These are phyloP conservation scores for Lepidurus couesii DNA, from an alignment of 1,140 invertebrate genomes.

Conservation along the genomic window DNA sequence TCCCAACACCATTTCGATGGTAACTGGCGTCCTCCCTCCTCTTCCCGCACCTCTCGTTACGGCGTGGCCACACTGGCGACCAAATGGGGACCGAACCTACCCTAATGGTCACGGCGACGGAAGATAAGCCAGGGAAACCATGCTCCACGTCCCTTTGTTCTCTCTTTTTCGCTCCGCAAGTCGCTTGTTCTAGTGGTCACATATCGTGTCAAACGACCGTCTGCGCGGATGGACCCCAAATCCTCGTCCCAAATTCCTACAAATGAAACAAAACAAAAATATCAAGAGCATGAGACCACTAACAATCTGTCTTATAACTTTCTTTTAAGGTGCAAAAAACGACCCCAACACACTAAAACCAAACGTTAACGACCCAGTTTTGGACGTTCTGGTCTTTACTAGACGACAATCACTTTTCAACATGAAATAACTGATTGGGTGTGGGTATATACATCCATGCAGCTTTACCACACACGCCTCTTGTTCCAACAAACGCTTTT, in stretches of 20 bases:
- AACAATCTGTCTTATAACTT: neutral
- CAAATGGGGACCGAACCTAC: neutral
- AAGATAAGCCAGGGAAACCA: conserved; percentile 4
- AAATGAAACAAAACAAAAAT: neutral
- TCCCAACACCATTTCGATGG: conserved; percentile 8
- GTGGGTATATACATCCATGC: neutral
- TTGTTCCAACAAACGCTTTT: too few species aligned
- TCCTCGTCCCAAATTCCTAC: neutral
- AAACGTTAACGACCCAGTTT: neutral
- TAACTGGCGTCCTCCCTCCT: neutral
- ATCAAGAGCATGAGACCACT: neutral
- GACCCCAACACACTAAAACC: neutral
- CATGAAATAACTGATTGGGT: neutral
- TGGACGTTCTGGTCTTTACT: neutral
- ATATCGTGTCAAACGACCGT: conserved; percentile 21
- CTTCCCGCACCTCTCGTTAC: neutral
- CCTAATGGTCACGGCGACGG: conserved; percentile 1
- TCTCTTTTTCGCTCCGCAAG: neutral
- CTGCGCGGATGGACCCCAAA: neutral
- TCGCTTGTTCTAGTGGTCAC: neutral
- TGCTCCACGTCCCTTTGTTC: neutral
- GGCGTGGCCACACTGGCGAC: neutral
- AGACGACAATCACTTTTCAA: neutral
- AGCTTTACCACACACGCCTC: too few species aligned
- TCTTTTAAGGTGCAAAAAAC: neutral